Percentiles rank a stretch among this genome's conserved stretches.
Conservation (phyloP, 2,113 vertebrate species). For the Fulica atra region DNA sequence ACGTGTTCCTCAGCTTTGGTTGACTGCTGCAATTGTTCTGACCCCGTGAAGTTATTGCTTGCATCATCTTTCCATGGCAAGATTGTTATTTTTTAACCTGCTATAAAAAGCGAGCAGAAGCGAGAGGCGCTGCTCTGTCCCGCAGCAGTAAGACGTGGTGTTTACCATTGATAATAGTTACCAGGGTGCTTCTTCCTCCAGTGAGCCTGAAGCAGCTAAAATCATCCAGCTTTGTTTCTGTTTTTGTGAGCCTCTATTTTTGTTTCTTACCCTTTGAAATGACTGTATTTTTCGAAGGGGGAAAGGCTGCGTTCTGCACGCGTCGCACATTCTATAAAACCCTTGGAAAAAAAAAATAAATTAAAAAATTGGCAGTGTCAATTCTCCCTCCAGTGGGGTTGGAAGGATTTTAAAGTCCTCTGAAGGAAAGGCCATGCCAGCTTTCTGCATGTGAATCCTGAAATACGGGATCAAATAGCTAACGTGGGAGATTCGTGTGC, state of each 20-base stretch:
- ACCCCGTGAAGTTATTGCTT: background rate
- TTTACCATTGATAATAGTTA: background rate
- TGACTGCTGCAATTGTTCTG: slow-evolving; percentile 1
- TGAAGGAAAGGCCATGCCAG: slow-evolving; percentile 22
- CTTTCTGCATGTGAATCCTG: background rate
- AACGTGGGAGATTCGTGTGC: background rate
- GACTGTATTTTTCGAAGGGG: slow-evolving; percentile 69
- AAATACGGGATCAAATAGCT: background rate
- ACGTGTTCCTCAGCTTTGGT: background rate
- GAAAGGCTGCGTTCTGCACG: slow-evolving; percentile 58
- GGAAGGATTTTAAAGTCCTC: slow-evolving; percentile 61
- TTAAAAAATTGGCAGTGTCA: slow-evolving; percentile 47
- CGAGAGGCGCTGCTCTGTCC: background rate
- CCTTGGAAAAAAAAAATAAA: slow-evolving; percentile 5
- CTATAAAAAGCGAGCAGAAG: background rate
- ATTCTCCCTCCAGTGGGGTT: slow-evolving; percentile 64
- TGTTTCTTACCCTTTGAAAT: slow-evolving; percentile 50
- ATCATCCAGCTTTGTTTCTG: slow-evolving; percentile 4
- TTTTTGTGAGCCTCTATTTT: slow-evolving; percentile 12
- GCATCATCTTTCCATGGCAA: background rate
- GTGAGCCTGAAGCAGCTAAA: background rate
- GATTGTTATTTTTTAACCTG: slow-evolving; percentile 19
- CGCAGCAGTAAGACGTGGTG: background rate
- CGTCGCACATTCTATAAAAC: slow-evolving; percentile 68
- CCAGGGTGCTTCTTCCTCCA: background rate